Conservation (phyloP, 2,797 vertebrate genomes). For the Poecilia velifera region DNA sequence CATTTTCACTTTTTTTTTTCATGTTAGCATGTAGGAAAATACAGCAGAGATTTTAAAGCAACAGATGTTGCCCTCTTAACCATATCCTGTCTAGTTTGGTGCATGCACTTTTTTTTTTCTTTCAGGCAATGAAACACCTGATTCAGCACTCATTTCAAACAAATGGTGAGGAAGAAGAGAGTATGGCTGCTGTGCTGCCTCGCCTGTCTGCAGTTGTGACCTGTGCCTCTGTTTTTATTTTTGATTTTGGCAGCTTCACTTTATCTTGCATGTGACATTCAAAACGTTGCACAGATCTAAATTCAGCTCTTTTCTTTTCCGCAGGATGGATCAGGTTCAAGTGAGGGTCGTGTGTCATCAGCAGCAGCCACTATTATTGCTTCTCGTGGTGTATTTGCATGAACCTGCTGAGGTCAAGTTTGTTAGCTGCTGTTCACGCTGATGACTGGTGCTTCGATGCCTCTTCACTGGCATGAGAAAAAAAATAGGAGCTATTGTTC, state of each 20-base stretch:
- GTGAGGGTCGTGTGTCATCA: slow-evolving; percentile 36
- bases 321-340: slow-evolving; percentile 41
- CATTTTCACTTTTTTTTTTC: no score
- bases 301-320: slow-evolving; percentile 33
- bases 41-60: neutral
- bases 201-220: neutral
- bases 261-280: slow-evolving; percentile 18
- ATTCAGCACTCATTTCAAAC: no score
- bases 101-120: neutral
- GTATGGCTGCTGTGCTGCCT: neutral
- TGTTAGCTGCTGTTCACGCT: slow-evolving; percentile 45
- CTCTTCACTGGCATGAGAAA: slow-evolving; percentile 30
- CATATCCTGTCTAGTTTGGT: neutral
- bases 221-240: neutral
- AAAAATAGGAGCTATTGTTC: slow-evolving; percentile 47
- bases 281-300: slow-evolving; percentile 18
- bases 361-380: slow-evolving; percentile 41
- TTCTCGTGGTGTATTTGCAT: slow-evolving; percentile 39
- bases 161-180: neutral
- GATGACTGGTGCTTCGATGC: slow-evolving; percentile 23
- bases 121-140: neutral
- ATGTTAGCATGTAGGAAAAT: neutral
- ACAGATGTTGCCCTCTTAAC: neutral
- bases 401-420: slow-evolving; percentile 55
- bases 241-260: neutral